Percentiles rank a stretch among this genome's conserved stretches.
These are phyloP conservation scores for Heliconius hewitsoni DNA, from an alignment of 1,140 invertebrate species.

Conservation along the genomic window DNA sequence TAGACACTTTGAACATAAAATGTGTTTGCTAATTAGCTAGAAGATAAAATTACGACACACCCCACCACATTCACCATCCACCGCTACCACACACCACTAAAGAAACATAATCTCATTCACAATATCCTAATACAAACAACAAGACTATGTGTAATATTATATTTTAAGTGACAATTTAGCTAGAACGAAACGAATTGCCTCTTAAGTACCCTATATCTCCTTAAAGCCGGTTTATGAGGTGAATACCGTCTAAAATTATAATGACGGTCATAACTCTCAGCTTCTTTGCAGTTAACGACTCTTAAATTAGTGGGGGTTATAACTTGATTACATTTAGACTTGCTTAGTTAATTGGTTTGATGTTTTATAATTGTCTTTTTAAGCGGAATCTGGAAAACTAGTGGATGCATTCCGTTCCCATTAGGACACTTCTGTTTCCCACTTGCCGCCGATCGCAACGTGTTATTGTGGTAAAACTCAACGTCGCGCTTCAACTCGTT, in stretches of 20 bases:
- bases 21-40: too few relatives aligned
- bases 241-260: conserved; percentile 29
- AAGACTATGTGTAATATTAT: not conserved
- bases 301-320: conserved; percentile 12
- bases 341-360: not conserved
- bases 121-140: not conserved
- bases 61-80: not conserved
- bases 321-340: conserved; percentile 13
- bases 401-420: too few relatives aligned
- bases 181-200: conserved; percentile 26
- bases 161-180: conserved; percentile 28
- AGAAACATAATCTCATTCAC: not conserved
- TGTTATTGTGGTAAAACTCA: too few relatives aligned
- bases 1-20: too few relatives aligned
- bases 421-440: too few relatives aligned
- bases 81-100: not conserved
- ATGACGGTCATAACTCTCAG: conserved; percentile 26
- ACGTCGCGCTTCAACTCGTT: too few relatives aligned
- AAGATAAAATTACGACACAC: not conserved
- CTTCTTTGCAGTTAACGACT: conserved; percentile 18
- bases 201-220: conserved; percentile 18
- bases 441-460: too few relatives aligned
- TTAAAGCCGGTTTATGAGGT: conserved; percentile 26
- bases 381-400: too few relatives aligned
- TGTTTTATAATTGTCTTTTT: not conserved